These are phyloP conservation scores for Lepilemur ruficaudatus DNA, from an alignment of 2,797 vertebrate genomes.

Conservation along the genomic window DNA sequence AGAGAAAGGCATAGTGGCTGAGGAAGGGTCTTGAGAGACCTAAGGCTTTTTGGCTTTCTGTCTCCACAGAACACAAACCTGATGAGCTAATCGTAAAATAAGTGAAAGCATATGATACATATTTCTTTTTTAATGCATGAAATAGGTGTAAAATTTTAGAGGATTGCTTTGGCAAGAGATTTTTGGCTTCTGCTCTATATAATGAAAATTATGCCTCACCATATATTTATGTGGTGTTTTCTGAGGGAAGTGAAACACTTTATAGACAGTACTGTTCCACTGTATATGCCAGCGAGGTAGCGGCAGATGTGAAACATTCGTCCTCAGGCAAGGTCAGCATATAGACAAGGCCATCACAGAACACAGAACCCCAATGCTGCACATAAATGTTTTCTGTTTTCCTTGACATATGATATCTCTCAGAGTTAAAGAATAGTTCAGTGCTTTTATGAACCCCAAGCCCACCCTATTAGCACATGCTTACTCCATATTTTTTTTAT, in stretches of 20 bases:
- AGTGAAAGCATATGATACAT: conserved; percentile 67
- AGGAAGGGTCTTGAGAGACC: conserved; percentile 50
- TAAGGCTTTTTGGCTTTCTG: conserved; percentile 44
- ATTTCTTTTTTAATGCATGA: conserved; percentile 72
- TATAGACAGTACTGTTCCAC: neutral
- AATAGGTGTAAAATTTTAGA: conserved; percentile 77
- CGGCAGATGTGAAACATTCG: neutral
- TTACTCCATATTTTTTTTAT: neutral
- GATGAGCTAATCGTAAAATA: conserved; percentile 69
- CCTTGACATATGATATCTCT: neutral
- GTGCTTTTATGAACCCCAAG: neutral
- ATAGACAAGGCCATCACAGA: neutral
- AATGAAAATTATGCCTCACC: conserved; percentile 57
- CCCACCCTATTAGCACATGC: neutral
- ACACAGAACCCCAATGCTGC: neutral
- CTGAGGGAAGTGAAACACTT: conserved; percentile 33
- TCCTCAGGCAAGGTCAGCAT: neutral
- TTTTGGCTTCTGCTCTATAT: conserved; percentile 61
- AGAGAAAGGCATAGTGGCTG: neutral
- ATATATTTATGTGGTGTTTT: conserved; percentile 53
- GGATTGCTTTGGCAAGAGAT: conserved; percentile 58
- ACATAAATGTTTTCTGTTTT: neutral
- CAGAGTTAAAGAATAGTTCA: conserved; percentile 5
- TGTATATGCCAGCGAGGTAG: neutral
- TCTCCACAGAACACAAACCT: conserved; percentile 46